Conservation (phyloP, 2,888 invertebrate genomes). For the Buathra laborator region DNA sequence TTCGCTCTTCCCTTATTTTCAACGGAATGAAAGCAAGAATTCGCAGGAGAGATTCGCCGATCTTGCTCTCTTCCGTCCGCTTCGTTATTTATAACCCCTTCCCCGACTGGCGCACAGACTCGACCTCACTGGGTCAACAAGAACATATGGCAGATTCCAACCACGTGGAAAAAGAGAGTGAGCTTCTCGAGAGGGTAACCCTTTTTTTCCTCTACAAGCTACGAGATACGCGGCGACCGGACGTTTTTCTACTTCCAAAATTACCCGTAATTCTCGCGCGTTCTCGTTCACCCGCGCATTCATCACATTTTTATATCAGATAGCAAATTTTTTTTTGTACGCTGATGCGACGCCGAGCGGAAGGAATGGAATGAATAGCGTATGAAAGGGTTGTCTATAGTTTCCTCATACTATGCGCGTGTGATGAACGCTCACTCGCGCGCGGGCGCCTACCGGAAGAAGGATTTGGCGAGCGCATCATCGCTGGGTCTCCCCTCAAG, state of each 20-base stretch:
- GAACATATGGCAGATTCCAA: slow-evolving; percentile 62
- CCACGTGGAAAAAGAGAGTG: slow-evolving; percentile 69
- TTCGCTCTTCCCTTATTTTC: slow-evolving; percentile 66
- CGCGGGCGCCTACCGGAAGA: slow-evolving; percentile 48
- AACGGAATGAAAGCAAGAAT: slow-evolving; percentile 74
- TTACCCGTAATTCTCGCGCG: slow-evolving; percentile 43
- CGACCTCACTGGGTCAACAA: slow-evolving; percentile 59
- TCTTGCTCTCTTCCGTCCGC: slow-evolving; percentile 61
- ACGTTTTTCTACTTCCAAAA: slow-evolving; percentile 40
- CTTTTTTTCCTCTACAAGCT: slow-evolving; percentile 26
- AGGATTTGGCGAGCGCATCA: slow-evolving; percentile 74
- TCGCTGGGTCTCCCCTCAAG: slow-evolving; percentile 71
- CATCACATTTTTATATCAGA: slow-evolving; percentile 24
- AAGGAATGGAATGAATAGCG: slow-evolving; percentile 20
- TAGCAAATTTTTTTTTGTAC: slow-evolving; percentile 16
- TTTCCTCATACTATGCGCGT: slow-evolving; percentile 30
- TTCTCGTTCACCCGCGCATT: slow-evolving; percentile 1
- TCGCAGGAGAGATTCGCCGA: slow-evolving; percentile 67
- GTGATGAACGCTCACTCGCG: slow-evolving; percentile 12
- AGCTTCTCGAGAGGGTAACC: slow-evolving; percentile 54
- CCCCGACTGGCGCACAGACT: slow-evolving; percentile 38
- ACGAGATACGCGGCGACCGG: background rate
- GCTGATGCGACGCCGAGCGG: background rate
- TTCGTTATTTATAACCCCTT: slow-evolving; percentile 77
- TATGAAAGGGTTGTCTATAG: slow-evolving; percentile 11